Conservation (phyloP, 64 coral and sea anemone genomes). For the Hydrozoanthus tunicans region DNA sequence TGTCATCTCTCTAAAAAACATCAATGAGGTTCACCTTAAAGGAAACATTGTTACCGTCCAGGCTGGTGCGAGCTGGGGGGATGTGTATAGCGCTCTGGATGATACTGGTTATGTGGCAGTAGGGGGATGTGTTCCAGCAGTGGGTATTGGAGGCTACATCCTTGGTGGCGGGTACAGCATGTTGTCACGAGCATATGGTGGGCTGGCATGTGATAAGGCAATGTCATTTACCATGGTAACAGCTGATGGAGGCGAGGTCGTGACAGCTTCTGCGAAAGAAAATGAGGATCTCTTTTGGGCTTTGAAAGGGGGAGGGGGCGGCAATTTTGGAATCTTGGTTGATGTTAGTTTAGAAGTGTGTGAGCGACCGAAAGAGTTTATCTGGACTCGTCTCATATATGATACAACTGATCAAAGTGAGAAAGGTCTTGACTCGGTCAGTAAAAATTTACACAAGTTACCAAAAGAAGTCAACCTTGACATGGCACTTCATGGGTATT, state of each 20-base stretch:
- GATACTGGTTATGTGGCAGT: constrained; percentile 75
- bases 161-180: constrained; percentile 92
- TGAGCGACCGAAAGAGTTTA: constrained; percentile 70
- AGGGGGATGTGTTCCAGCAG: constrained; percentile 83
- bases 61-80: constrained; percentile 78
- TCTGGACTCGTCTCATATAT: constrained; percentile 77
- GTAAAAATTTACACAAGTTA: constrained; percentile 44
- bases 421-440: constrained; percentile 52
- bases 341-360: constrained; percentile 77
- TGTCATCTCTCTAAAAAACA: constrained; percentile 83
- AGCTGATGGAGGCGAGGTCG: constrained; percentile 60
- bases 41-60: constrained; percentile 44
- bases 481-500: constrained; percentile 81
- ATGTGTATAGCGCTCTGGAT: constrained; percentile 74
- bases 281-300: constrained; percentile 91
- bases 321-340: constrained; percentile 85
- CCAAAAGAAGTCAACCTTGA: constrained; percentile 87
- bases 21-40: constrained; percentile 60
- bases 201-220: constrained; percentile 82
- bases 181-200: constrained; percentile 90
- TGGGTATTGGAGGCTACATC: constrained; percentile 88
- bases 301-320: constrained; percentile 86
- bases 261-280: constrained; percentile 57
- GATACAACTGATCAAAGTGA: constrained; percentile 65
- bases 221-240: constrained; percentile 88